Evolutionary conservation across 1,140 invertebrate species (phyloP).

Genomic region (Diachasma alloeum): DNA sequence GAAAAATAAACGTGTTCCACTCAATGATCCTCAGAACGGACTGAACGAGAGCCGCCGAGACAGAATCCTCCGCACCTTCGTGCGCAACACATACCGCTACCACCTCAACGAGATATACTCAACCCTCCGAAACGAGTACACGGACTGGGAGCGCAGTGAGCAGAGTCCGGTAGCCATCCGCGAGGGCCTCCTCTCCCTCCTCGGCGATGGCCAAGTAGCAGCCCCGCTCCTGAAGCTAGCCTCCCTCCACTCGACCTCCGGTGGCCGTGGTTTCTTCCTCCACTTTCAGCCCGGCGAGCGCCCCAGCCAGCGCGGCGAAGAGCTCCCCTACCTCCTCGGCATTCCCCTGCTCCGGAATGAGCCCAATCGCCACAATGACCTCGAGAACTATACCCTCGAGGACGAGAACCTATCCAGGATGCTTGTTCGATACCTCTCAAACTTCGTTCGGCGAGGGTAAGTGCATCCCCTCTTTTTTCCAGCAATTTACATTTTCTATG

Average conservation of each 20-base stretch:
- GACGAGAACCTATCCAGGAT: conserved; percentile 78
- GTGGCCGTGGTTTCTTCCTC: conserved; percentile 84
- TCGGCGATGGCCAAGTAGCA: conserved; percentile 87
- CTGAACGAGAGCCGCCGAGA: conserved; percentile 86
- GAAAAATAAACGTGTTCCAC: too few relatives aligned
- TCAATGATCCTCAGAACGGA: conserved; percentile 74
- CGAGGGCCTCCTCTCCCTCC: conserved; percentile 67
- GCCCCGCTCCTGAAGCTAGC: conserved; percentile 83
- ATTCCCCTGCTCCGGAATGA: conserved; percentile 78
- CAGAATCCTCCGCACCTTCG: conserved; percentile 85
- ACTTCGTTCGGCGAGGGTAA: conserved; percentile 85
- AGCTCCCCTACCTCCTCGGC: conserved; percentile 92
- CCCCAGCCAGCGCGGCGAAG: conserved; percentile 89
- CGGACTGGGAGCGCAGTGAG: conserved; percentile 86
- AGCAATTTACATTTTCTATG: neutral
- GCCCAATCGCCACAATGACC: conserved; percentile 19
- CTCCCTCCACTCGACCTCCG: conserved; percentile 79
- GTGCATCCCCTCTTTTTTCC: conserved; percentile 41
- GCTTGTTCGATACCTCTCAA: conserved; percentile 82
- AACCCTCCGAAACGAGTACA: conserved; percentile 91
- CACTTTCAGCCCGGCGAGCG: conserved; percentile 86
- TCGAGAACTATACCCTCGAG: conserved; percentile 75
- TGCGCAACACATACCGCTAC: conserved; percentile 85
- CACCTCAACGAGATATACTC: conserved; percentile 93
- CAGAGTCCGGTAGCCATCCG: conserved; percentile 74